Evolutionary conservation across 1,140 invertebrate genomes (phyloP), one percentile per base, ranked within the genome.

Genomic region (Chrysomallon squamiferum): DNA sequence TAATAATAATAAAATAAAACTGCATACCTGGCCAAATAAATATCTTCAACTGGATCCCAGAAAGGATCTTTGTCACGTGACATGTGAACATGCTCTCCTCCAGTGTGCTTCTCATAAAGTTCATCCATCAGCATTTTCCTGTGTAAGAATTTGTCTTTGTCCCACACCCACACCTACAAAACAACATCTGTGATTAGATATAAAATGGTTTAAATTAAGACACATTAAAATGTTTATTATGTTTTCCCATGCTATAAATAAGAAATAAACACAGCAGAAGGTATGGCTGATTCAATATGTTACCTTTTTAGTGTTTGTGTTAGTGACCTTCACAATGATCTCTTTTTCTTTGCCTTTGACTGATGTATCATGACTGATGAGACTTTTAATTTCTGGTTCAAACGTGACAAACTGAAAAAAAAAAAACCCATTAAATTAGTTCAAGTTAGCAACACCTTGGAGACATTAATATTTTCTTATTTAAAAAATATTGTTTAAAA

Each of bases 101-200:
- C 87, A 66, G 87, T 81, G 63, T 86, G 88, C 59, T 86, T 86
- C 32, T 84, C 81, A 73, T 89, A 90, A 80, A 90, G 86, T 66
- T 89, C 88, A 76, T 89, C 88, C 87, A 90, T 90, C 22, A 87
- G 73, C 69, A 88, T 88, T 60, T 90, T 85, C 33, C 89, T 74
- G 66, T 88, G 87, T 13, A 88, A 74, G 76, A 90, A 90, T 68
- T 87, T 87, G 32, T 85, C 84, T 62, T 86, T 87, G 2, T 85
- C 77, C 89, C 89, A 90, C 15, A 90, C 82, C 88, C 89, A 74
- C 27, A 85, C 73, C 69, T 77, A 7, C 35, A 38, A 38, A 5
- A 38, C 35, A 38, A 38, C n/a, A n/a, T n/a, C n/a, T n/a, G n/a
- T n/a, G n/a, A n/a, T n/a, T n/a, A n/a, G n/a, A n/a, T n/a, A n/a